phyloP scores from a whole-genome alignment of 30 jellyfish, hydroid and myxozoan species.

The Pelagia noctiluca region DNA sequence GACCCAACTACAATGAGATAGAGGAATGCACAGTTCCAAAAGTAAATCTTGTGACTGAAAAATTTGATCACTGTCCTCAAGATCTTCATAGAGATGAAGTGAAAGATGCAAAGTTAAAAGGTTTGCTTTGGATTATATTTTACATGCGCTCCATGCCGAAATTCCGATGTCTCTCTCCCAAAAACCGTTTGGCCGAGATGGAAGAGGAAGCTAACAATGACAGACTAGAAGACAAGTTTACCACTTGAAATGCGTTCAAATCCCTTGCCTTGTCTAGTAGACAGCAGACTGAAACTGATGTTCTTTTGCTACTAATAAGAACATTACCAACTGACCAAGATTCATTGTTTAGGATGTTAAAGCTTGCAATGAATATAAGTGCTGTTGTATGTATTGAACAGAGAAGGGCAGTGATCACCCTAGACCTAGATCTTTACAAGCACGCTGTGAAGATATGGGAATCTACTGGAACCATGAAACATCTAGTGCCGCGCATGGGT shows the following conservation, averaged over 20 bases:
- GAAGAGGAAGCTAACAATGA: conserved; percentile 35
- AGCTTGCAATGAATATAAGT: conserved; percentile 1
- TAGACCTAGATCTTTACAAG: neutral
- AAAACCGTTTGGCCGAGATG: conserved; percentile 25
- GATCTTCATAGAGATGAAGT: conserved; percentile 23
- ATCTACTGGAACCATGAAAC: neutral
- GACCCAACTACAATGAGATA: conserved; percentile 1
- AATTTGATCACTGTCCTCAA: conserved; percentile 20
- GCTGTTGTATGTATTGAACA: conserved; percentile 18
- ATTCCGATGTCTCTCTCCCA: conserved; percentile 6
- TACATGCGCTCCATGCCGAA: conserved; percentile 13
- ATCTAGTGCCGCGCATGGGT: neutral
- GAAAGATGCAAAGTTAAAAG: conserved; percentile 13
- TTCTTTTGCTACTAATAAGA: conserved; percentile 1
- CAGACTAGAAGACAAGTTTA: conserved; percentile 30
- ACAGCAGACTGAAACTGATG: conserved; percentile 40
- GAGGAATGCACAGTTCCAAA: conserved; percentile 32
- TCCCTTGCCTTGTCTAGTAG: conserved; percentile 45
- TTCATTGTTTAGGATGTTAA: conserved; percentile 5
- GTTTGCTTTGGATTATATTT: conserved; percentile 17
- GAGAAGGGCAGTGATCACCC: conserved; percentile 10
- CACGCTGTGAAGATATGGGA: neutral
- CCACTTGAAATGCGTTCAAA: conserved; percentile 35
- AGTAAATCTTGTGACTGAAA: neutral
- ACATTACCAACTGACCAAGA: conserved; percentile 26